These are phyloP conservation scores for Lycopodina hypogea DNA, from an alignment of 37 sponge, comb jelly and placozoan genomes.

Conservation along the genomic window DNA sequence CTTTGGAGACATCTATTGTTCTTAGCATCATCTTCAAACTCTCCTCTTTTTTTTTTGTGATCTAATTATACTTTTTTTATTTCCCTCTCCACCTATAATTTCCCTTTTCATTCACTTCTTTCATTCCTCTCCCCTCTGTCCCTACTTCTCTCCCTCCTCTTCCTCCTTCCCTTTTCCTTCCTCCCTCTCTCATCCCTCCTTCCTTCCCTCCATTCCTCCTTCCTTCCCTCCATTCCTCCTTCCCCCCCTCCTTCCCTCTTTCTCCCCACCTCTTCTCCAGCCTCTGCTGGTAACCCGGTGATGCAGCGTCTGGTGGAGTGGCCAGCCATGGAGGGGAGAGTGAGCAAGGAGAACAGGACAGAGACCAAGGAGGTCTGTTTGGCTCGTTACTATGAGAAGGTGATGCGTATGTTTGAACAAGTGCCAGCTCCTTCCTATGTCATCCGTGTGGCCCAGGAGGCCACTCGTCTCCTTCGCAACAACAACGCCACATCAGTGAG, in stretches of 20 bases:
- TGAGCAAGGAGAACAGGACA: background rate
- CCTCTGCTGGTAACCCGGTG: background rate
- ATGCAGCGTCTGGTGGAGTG: constrained; percentile 4
- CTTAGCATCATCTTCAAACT: too few species aligned
- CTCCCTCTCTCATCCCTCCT: too few species aligned
- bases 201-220: too few species aligned
- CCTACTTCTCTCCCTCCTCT: too few species aligned
- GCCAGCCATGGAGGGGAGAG: background rate
- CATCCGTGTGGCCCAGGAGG: constrained; percentile 24
- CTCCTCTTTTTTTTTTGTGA: too few species aligned
- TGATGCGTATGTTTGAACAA: constrained; percentile 64
- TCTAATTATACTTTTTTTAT: too few species aligned
- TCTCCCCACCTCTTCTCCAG: background rate
- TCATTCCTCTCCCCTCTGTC: too few species aligned
- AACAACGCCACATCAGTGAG: constrained; percentile 26
- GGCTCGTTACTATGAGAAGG: constrained; percentile 38
- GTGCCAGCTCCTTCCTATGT: constrained; percentile 20
- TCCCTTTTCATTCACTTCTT: too few species aligned
- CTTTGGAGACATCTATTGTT: background rate
- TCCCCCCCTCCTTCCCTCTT: background rate
- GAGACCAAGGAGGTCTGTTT: background rate
- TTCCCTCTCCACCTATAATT: too few species aligned
- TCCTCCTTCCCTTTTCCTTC: too few species aligned
- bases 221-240: background rate
- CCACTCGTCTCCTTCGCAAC: background rate